These are phyloP conservation scores for Peromyscus californicus DNA, from an alignment of 2,113 vertebrate species.

Conservation along the genomic window DNA sequence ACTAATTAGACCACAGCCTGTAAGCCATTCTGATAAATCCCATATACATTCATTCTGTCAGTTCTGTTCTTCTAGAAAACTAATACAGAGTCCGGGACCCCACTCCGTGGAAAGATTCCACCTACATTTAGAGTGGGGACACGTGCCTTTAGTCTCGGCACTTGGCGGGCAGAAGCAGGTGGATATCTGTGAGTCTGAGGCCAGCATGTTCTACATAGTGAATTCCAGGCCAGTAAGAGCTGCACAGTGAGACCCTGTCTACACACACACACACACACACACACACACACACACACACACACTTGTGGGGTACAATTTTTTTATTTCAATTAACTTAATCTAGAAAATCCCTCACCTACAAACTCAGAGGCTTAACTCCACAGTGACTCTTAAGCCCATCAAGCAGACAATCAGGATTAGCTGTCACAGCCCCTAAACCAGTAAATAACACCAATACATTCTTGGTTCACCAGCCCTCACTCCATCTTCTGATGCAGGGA, in stretches of 20 bases:
- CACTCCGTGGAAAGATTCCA: not conserved
- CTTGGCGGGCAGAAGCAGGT: not conserved
- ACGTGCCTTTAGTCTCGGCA: not conserved
- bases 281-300: not conserved
- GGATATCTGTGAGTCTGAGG: not conserved
- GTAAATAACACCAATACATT: slow-evolving; percentile 65
- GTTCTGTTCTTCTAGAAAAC: not conserved
- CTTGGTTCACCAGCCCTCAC: slow-evolving; percentile 78
- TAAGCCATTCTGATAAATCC: not conserved
- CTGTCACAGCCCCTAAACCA: not conserved
- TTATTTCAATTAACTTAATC: not conserved
- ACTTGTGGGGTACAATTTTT: not conserved
- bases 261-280: not conserved
- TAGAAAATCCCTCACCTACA: not conserved
- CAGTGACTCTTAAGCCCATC: not conserved
- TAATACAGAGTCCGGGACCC: not conserved
- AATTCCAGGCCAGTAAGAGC: not conserved
- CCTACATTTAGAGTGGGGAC: not conserved
- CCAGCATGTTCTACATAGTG: not conserved
- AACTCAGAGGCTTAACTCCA: not conserved
- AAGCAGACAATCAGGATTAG: not conserved
- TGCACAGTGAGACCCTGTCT: not conserved
- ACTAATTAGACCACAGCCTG: not conserved
- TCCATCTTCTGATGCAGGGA: slow-evolving; percentile 69
- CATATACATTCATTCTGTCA: not conserved